Evolutionary conservation across 1,140 invertebrate species (phyloP), one percentile per base, ranked within the genome.

Genomic region (Hyphantria cunea): DNA sequence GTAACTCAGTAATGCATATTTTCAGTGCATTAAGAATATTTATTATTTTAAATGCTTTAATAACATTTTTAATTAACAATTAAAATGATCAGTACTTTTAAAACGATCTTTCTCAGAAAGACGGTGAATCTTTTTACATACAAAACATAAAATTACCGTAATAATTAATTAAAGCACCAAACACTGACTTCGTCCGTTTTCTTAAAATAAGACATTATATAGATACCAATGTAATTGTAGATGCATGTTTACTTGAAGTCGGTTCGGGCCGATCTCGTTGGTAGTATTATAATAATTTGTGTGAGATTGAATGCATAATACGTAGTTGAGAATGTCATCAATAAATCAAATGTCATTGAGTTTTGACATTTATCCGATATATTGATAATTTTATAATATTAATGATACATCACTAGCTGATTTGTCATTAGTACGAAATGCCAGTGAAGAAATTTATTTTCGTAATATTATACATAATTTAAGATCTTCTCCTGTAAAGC

Each of bases 251-350:
- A 41, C 58, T 67, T 66, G 47, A 65, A 56, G 51, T 70, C 64
- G 68, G 67, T 60, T 33, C 54, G 49, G 61, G 41, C 12, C 75
- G 83, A 78, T 75, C 73, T 78, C 72, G 72, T 74, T 68, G 82
- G 79, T 82, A 87, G 84, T 85, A 87, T 87, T 87, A 87, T 70
- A 74, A 39, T 53, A 51, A 54, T 41, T 58, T 78, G 73, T 84
- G 81, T 78, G 78, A 76, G 67, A 61, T 72, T 78, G 77, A 73
- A 71, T 78, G 76, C 76, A 78, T 78, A 67, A 69, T 67, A 73
- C 42, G 34, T 64, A 66, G 34, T 49, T 65, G 59, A 44, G 58
- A 42, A 64, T 12, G 55, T 34, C 49, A 61, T 37, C 32, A 32
- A 62, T 62, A 31, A 14, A 56, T 41, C 41, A 34, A 39, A 64